These are phyloP conservation scores for Nothocercus nigrocapillus DNA, from an alignment of 2,113 vertebrate species.

Conservation along the genomic window DNA sequence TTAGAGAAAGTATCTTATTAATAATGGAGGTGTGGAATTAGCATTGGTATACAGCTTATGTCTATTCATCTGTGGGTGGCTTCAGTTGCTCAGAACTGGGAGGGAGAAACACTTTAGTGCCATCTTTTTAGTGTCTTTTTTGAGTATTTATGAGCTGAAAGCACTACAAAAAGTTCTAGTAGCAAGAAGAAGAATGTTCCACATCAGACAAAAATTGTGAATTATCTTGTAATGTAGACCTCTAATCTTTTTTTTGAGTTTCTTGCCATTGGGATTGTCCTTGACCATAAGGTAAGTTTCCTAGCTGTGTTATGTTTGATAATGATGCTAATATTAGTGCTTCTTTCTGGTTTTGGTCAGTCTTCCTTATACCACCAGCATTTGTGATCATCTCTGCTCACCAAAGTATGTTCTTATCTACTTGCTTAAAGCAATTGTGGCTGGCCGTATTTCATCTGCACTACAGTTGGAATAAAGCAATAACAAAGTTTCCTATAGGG, in stretches of 20 bases:
- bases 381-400: background rate
- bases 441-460: background rate
- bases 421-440: background rate
- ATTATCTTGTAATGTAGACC: background rate
- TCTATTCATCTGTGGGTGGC: background rate
- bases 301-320: background rate
- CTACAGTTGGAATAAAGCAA: background rate
- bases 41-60: background rate
- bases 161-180: background rate
- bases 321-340: background rate
- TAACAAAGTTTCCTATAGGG: background rate
- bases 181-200: background rate
- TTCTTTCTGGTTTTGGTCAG: background rate
- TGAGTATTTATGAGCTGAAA: background rate
- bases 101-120: background rate
- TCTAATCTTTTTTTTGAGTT: background rate
- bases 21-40: slow-evolving; percentile 9
- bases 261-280: background rate
- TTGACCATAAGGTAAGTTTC: background rate
- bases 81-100: background rate
- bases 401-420: background rate
- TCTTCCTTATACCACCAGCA: background rate
- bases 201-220: background rate
- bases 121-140: background rate
- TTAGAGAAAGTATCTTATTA: slow-evolving; percentile 14